phyloP scores from a whole-genome alignment of 2,113 vertebrate species.

The Corvus cornix region DNA sequence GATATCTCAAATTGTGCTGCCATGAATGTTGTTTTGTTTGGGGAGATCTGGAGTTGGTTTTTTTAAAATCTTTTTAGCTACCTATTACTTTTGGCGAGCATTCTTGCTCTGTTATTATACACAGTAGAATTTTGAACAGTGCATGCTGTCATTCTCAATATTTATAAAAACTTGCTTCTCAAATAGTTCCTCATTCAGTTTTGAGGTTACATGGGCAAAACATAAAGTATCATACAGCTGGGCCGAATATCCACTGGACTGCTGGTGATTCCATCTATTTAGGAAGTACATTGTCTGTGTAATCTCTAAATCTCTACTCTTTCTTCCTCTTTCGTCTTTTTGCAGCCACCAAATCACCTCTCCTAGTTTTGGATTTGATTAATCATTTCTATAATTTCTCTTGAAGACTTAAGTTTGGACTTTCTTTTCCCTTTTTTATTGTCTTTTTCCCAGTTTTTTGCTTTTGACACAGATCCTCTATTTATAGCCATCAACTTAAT shows the following conservation, averaged over 20 bases:
- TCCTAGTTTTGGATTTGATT: not conserved
- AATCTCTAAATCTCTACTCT: not conserved
- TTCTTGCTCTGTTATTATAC: not conserved
- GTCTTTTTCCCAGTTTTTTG: not conserved
- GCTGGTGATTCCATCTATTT: not conserved
- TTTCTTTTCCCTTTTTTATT: no score
- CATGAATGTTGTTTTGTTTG: not conserved
- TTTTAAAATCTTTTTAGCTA: not conserved
- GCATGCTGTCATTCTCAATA: not conserved
- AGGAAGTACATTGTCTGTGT: not conserved
- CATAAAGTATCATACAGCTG: not conserved
- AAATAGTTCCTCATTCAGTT: not conserved
- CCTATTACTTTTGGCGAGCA: not conserved
- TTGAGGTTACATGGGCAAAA: not conserved
- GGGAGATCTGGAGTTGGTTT: accelerated
- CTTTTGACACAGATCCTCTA: not conserved
- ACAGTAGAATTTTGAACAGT: not conserved
- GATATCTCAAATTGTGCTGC: not conserved
- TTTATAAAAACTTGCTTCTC: not conserved
- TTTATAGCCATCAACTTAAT: not conserved
- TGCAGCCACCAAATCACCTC: not conserved
- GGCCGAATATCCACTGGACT: not conserved
- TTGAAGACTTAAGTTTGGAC: not conserved
- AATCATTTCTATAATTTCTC: not conserved
- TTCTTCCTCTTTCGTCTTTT: not conserved